A percentile compares a stretch with the other conserved stretches of the same genome.
Conservation (phyloP, 2,113 vertebrate species). For the Pithys albifrons region DNA sequence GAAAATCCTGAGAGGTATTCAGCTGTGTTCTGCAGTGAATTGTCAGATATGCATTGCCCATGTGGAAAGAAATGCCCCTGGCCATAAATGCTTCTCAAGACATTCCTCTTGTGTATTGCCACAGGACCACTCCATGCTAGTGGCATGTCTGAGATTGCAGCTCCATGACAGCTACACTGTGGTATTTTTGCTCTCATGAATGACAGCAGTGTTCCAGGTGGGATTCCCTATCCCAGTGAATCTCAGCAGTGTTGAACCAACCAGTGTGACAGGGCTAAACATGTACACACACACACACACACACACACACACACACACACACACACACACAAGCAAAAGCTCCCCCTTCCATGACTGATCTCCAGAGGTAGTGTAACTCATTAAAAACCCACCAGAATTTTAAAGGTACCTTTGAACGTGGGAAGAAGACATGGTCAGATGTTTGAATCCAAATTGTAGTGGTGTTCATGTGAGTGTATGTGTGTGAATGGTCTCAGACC, state of each 20-base stretch:
- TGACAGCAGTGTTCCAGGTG: fast-evolving
- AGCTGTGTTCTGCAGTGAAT: neutral
- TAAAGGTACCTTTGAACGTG: neutral
- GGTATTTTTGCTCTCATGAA: neutral
- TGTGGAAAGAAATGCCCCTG: neutral
- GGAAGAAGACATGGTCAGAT: neutral
- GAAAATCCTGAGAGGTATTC: neutral
- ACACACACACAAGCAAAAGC: neutral
- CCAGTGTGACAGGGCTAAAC: neutral
- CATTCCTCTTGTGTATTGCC: fast-evolving
- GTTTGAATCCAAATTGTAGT: neutral
- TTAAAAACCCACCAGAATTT: neutral
- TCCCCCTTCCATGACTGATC: neutral
- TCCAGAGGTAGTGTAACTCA: neutral
- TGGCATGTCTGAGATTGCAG: neutral
- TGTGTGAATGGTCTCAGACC: neutral
- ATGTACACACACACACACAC: neutral
- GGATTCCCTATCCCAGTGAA: neutral
- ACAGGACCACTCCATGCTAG: fast-evolving
- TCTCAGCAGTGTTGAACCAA: neutral
- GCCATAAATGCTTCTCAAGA: neutral
- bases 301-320: no score
- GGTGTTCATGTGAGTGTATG: neutral
- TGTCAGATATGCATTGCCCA: neutral
- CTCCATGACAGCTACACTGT: neutral